phyloP scores from a whole-genome alignment of 1,140 invertebrate genomes.

The Trichoplusia ni region DNA sequence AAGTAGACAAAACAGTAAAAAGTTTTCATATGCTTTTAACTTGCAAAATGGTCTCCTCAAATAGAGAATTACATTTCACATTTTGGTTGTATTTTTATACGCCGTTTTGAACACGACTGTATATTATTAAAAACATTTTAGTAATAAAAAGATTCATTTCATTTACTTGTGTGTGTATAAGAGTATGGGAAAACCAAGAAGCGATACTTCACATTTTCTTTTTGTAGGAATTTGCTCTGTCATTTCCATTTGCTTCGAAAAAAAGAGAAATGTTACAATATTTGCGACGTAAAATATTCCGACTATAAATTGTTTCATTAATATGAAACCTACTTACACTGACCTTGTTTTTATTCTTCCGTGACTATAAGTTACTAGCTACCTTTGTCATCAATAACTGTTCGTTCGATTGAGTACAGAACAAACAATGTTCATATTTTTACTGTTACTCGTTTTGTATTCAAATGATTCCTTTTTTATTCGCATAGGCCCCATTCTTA shows the following conservation, averaged over 20 bases:
- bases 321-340: not conserved
- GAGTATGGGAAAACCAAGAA: too few species aligned
- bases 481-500: constrained; percentile 9
- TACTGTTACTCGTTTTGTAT: too few species aligned
- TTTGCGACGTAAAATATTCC: not conserved
- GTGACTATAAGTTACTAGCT: too few species aligned
- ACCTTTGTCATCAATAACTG: not conserved
- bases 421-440: too few species aligned
- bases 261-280: not conserved
- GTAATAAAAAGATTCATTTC: not conserved
- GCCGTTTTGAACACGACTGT: not conserved
- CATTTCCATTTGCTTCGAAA: not conserved
- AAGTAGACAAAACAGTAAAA: not conserved
- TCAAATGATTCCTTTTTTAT: constrained; percentile 19
- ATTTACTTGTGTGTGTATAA: too few species aligned
- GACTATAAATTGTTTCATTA: not conserved
- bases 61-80: not conserved
- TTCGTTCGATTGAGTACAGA: constrained; percentile 5
- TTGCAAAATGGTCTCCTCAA: not conserved
- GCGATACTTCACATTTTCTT: not conserved
- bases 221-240: not conserved
- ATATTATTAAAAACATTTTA: not conserved
- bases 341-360: constrained; percentile 1
- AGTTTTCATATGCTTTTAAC: not conserved
- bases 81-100: not conserved